Conservation (phyloP, 2,797 vertebrate species). For the Tokudaia tokunoshimensis region DNA sequence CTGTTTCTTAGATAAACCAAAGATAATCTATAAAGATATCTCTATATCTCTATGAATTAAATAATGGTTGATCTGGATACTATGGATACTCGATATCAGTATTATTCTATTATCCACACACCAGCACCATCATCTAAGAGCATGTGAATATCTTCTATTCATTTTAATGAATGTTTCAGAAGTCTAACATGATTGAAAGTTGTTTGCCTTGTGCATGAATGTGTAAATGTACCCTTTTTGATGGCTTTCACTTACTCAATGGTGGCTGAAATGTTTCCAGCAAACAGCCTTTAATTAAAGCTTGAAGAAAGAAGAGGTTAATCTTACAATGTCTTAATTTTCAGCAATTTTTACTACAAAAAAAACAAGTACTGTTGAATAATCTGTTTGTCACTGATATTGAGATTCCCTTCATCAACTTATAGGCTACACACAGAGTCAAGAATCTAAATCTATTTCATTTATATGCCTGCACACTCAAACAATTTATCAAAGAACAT, state of each 20-base stretch:
- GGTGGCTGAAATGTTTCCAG: conserved; percentile 5
- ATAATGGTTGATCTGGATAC: background rate
- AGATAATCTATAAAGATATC: conserved; percentile 61
- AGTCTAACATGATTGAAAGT: background rate
- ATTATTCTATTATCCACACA: background rate
- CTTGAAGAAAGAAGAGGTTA: conserved; percentile 36
- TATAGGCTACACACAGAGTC: conserved; percentile 50
- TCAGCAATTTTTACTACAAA: conserved; percentile 59
- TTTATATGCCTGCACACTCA: conserved; percentile 75
- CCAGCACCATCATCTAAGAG: background rate
- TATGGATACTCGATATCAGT: conserved; percentile 11
- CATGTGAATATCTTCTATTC: conserved; percentile 11
- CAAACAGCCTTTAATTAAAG: background rate
- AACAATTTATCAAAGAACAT: conserved; percentile 78
- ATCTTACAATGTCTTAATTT: conserved; percentile 47
- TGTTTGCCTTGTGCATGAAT: background rate
- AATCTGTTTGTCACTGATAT: conserved; percentile 67
- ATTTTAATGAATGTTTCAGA: conserved; percentile 36
- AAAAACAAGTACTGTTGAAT: conserved; percentile 62
- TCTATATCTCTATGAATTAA: conserved; percentile 15
- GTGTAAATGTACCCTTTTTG: background rate
- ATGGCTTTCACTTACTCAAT: conserved; percentile 15
- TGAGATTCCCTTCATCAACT: conserved; percentile 69
- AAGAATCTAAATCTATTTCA: conserved; percentile 78
- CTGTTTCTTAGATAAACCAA: conserved; percentile 76